These are phyloP conservation scores for Casuarius casuarius DNA, from an alignment of 2,113 vertebrate genomes.

Conservation along the genomic window DNA sequence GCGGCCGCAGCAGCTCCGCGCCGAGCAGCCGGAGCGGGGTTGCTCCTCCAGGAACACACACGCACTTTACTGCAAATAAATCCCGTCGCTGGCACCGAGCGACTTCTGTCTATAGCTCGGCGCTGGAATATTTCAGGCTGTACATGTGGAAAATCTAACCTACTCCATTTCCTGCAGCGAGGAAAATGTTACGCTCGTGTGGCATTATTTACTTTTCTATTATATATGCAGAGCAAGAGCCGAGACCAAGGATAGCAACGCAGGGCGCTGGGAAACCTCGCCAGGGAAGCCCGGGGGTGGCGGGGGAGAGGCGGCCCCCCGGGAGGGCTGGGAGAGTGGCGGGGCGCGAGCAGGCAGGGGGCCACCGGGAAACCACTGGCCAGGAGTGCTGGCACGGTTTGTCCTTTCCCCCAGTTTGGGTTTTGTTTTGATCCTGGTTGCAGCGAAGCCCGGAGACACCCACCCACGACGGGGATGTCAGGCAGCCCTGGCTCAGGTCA, in stretches of 20 bases:
- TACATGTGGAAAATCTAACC: not conserved
- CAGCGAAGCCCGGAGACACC: conserved; percentile 64
- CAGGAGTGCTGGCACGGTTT: not conserved
- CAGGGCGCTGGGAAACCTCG: not conserved
- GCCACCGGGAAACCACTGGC: conserved; percentile 26
- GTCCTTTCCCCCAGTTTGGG: conserved; percentile 65
- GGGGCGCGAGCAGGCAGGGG: not conserved
- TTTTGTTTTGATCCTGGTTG: conserved; percentile 62
- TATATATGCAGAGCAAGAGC: not conserved
- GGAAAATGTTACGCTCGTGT: not conserved
- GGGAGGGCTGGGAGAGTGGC: not conserved
- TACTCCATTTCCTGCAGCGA: not conserved
- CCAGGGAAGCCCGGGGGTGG: not conserved
- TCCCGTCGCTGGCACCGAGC: not conserved
- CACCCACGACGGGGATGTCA: conserved; percentile 58
- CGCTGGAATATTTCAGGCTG: not conserved
- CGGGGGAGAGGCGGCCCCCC: not conserved
- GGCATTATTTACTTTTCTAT: not conserved
- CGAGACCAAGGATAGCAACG: not conserved
- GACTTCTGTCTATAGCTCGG: not conserved
- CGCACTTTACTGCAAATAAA: not conserved
- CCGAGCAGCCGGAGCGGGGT: not conserved
- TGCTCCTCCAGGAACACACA: not conserved
- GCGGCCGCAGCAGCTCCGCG: too few relatives aligned
- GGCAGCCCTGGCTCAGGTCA: conserved; percentile 69